Evolutionary conservation across 2,888 invertebrate species (phyloP).

Genomic region (Anorthoa munda): DNA sequence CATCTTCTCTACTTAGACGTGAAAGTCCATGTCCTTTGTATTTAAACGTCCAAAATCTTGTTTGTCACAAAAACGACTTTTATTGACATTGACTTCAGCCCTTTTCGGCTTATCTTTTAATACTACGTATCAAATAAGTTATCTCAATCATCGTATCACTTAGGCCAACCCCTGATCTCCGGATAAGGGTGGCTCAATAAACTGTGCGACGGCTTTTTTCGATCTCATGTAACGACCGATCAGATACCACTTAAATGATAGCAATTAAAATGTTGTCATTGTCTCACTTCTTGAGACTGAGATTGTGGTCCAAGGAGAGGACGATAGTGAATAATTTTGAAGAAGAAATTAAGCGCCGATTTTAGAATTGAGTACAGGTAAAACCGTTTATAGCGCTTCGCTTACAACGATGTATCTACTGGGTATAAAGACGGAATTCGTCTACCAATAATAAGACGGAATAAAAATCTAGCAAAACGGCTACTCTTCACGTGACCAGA

Average conservation of each 20-base stretch:
- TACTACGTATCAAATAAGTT: background rate
- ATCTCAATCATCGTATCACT: conserved; percentile 33
- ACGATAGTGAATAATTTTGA: background rate
- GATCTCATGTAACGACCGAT: conserved; percentile 53
- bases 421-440: no score
- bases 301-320: background rate
- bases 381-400: no score
- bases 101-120: background rate
- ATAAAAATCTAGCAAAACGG: no score
- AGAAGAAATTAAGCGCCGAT: no score
- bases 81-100: background rate
- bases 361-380: no score
- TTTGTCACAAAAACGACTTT: background rate
- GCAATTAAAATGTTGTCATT: conserved; percentile 74
- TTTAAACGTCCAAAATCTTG: no score
- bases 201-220: conserved; percentile 58
- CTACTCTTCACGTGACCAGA: no score
- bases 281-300: background rate
- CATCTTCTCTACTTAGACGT: background rate
- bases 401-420: no score
- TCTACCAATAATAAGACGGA: no score
- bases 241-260: conserved; percentile 69
- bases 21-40: no score
- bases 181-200: conserved; percentile 57
- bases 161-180: conserved; percentile 38